Conservation (phyloP, 2,797 vertebrate genomes). For the Gorsachius magnificus region DNA sequence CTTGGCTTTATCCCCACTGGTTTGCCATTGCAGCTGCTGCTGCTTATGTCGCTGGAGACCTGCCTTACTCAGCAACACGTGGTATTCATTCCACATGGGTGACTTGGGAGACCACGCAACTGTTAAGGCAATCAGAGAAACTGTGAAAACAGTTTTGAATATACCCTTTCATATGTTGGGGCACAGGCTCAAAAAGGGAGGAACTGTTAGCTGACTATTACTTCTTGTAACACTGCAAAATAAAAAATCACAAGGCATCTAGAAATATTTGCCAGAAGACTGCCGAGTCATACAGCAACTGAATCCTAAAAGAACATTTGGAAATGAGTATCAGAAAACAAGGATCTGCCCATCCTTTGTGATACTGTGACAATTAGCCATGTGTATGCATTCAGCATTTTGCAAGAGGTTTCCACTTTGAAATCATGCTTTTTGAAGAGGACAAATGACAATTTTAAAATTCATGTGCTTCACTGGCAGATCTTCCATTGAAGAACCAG, state of each 20-base stretch:
- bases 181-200: background rate
- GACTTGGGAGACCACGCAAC: background rate
- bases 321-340: conserved; percentile 30
- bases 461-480: conserved; percentile 75
- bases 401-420: conserved; percentile 16
- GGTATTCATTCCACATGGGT: background rate
- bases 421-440: background rate
- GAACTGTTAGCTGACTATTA: background rate
- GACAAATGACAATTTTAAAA: background rate
- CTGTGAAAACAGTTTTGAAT: background rate
- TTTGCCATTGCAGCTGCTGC: conserved; percentile 7
- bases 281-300: conserved; percentile 46
- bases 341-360: conserved; percentile 6
- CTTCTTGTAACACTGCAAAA: background rate
- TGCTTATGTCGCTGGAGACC: background rate
- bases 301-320: conserved; percentile 23
- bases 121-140: background rate
- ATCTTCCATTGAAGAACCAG: conserved; percentile 88
- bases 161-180: background rate
- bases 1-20: background rate
- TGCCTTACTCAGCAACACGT: background rate
- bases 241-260: background rate
- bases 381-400: background rate
- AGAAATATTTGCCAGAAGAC: conserved; percentile 47
- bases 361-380: background rate